Conservation (phyloP, 2,113 vertebrate species). For the Scomber colias region DNA sequence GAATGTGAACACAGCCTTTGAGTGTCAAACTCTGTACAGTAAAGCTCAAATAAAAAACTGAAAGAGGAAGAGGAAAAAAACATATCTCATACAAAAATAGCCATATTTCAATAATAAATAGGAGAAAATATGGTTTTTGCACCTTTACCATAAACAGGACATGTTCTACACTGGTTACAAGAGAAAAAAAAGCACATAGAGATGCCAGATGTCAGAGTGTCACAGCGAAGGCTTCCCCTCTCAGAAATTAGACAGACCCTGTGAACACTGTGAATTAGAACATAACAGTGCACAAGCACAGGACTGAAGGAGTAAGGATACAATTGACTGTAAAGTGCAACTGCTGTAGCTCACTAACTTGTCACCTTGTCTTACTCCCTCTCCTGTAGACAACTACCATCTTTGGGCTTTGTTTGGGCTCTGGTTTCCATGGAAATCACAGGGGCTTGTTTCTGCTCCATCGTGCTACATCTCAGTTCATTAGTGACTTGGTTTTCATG, state of each 20-base stretch:
- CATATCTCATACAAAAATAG: background rate
- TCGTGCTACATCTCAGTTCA: conserved; percentile 1
- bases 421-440: conserved; percentile 42
- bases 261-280: conserved; percentile 6
- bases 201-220: background rate
- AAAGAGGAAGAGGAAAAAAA: too few species aligned
- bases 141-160: background rate
- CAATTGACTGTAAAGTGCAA: conserved; percentile 15
- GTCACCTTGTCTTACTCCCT: conserved; percentile 10
- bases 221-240: too few species aligned
- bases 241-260: background rate
- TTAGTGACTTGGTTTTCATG: conserved; percentile 39
- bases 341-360: conserved; percentile 25
- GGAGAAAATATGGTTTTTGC: background rate
- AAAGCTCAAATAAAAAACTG: too few species aligned
- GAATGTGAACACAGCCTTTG: too few species aligned
- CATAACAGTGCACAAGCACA: background rate
- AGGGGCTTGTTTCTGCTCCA: conserved; percentile 24
- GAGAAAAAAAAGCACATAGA: background rate
- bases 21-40: too few species aligned
- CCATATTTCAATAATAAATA: background rate
- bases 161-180: background rate
- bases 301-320: background rate
- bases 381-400: conserved; percentile 42
- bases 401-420: conserved; percentile 42